These are phyloP conservation scores for Apogon hyalosoma DNA, from an alignment of 2,797 vertebrate genomes.

Conservation along the genomic window DNA sequence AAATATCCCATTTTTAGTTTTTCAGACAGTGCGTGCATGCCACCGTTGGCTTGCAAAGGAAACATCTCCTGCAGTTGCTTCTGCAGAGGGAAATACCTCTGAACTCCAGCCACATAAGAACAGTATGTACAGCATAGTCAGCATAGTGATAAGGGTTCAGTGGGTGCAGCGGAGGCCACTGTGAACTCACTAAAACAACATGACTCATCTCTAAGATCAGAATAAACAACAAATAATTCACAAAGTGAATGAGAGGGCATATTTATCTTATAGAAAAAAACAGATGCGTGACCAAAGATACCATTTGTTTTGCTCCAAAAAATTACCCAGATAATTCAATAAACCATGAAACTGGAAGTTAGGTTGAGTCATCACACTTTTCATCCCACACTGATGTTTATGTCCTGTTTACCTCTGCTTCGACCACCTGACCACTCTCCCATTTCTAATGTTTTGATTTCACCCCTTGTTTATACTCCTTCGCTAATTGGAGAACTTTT, in stretches of 20 bases:
- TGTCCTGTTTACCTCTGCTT: constrained; percentile 51
- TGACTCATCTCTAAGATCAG: constrained; percentile 12
- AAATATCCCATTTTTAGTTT: constrained; percentile 29
- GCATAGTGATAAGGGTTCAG: constrained; percentile 17
- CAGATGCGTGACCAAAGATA: background rate
- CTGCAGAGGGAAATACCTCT: background rate
- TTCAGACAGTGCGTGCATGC: constrained; percentile 44
- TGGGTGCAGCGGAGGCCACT: constrained; percentile 10
- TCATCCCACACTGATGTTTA: constrained; percentile 59
- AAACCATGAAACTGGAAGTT: constrained; percentile 10
- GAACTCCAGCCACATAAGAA: constrained; percentile 7
- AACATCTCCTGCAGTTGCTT: constrained; percentile 7
- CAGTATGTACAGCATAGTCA: background rate
- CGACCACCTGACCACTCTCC: constrained; percentile 54
- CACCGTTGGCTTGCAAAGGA: constrained; percentile 23
- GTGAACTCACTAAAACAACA: background rate
- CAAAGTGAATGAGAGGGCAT: background rate
- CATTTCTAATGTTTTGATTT: constrained; percentile 42
- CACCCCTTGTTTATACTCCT: constrained; percentile 50
- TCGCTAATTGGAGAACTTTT: constrained; percentile 60
- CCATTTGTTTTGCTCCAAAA: constrained; percentile 1
- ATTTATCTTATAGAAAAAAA: background rate
- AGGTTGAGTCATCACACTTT: constrained; percentile 56
- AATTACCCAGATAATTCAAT: constrained; percentile 5
- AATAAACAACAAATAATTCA: constrained; percentile 26